phyloP scores from a whole-genome alignment of 2,797 vertebrate genomes.

The Syngnathus rostellatus region DNA sequence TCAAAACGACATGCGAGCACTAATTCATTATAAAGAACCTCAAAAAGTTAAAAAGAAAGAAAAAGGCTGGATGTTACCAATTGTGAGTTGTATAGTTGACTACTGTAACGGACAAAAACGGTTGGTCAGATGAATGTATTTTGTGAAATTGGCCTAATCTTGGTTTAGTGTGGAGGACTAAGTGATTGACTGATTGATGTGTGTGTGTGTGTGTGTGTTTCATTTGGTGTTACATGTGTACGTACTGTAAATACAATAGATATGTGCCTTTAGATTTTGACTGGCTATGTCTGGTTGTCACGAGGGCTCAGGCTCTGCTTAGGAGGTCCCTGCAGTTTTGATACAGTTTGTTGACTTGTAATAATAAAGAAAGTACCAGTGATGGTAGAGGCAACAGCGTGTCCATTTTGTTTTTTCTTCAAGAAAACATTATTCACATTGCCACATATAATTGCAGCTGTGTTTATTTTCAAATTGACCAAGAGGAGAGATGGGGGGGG shows the following conservation, averaged over 20 bases:
- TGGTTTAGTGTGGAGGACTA: conserved; percentile 21
- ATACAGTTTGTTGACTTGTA: conserved; percentile 64
- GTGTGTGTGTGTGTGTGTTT: conserved; percentile 32
- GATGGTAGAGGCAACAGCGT: conserved; percentile 31
- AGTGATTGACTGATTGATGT: conserved; percentile 13
- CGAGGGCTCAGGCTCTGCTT: conserved; percentile 21
- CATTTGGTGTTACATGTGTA: conserved; percentile 36
- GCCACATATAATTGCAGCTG: conserved; percentile 52
- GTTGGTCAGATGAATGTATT: neutral
- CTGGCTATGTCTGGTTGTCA: conserved; percentile 19
- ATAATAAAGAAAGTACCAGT: conserved; percentile 60
- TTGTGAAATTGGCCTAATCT: neutral
- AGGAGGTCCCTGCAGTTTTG: conserved; percentile 51
- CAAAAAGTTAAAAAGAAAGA: neutral
- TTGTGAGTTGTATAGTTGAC: conserved; percentile 33
- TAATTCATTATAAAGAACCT: neutral
- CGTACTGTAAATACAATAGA: conserved; percentile 65
- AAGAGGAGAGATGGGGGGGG: conserved; percentile 33
- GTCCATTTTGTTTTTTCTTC: neutral
- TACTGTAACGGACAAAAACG: conserved; percentile 31
- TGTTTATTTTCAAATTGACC: conserved; percentile 69
- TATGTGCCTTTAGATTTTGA: conserved; percentile 61
- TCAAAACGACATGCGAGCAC: neutral
- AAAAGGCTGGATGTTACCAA: conserved; percentile 8
- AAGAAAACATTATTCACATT: neutral